Evolutionary conservation across 2,888 invertebrate genomes (phyloP).

Genomic region (Hydropsyche betteni): DNA sequence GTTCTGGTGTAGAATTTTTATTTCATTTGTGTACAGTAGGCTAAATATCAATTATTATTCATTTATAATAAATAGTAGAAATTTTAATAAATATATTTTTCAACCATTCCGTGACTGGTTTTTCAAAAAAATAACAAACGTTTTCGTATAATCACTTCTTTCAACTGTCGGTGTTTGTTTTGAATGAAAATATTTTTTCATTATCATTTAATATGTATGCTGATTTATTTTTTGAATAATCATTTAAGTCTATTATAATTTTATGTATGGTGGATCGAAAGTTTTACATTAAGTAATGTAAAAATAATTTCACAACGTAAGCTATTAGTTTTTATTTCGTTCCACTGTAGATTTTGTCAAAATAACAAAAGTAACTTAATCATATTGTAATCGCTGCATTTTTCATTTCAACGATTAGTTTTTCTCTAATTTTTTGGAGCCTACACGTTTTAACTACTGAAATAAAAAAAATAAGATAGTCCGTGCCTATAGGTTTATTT

Average conservation of each 20-base stretch:
- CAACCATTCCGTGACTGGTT: slow-evolving; percentile 50
- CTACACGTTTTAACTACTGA: slow-evolving; percentile 45
- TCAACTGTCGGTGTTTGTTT: no score
- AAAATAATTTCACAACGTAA: no score
- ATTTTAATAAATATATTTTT: slow-evolving; percentile 37
- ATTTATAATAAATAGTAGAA: slow-evolving; percentile 46
- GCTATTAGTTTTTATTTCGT: no score
- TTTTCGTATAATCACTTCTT: no score
- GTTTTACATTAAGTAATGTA: neutral
- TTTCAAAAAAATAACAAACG: neutral
- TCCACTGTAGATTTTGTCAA: slow-evolving; percentile 31
- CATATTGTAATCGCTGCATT: slow-evolving; percentile 38
- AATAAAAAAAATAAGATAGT: slow-evolving; percentile 45
- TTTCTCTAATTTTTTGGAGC: slow-evolving; percentile 37
- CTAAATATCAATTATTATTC: slow-evolving; percentile 47
- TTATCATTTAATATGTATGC: neutral
- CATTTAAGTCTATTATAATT: neutral
- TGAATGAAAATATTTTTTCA: neutral
- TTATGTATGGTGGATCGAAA: neutral
- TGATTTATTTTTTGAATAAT: neutral
- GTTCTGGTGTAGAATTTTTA: slow-evolving; percentile 49
- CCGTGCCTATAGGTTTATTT: slow-evolving; percentile 51
- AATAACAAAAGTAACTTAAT: no score
- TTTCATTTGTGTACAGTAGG: slow-evolving; percentile 51
- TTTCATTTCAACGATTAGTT: slow-evolving; percentile 9